Evolutionary conservation across 2,888 invertebrate species (phyloP).

Genomic region (Tetranychus piercei): DNA sequence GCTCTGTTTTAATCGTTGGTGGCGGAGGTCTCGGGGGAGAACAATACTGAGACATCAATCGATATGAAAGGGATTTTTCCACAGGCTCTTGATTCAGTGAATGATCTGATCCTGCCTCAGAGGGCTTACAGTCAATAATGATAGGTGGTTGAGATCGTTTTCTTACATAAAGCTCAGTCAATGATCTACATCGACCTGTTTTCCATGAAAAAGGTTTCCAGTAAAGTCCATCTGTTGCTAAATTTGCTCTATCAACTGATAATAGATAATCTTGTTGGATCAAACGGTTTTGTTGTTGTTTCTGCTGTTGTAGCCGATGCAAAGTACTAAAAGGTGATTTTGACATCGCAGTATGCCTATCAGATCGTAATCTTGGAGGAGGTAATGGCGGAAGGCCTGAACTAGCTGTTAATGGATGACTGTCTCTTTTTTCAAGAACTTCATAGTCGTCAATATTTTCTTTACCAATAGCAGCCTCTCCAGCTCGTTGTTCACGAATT

Average conservation of each 20-base stretch:
- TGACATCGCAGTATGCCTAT: background rate
- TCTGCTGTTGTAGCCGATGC: background rate
- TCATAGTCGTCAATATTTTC: background rate
- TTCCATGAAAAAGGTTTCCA: slow-evolving; percentile 22
- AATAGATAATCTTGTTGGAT: background rate
- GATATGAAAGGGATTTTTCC: background rate
- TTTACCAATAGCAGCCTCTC: background rate
- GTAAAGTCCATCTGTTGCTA: slow-evolving; percentile 13
- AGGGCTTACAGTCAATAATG: no score
- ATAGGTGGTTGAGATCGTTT: slow-evolving; percentile 20
- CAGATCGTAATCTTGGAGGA: background rate
- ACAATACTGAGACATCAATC: slow-evolving; percentile 9
- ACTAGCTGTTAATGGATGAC: background rate
- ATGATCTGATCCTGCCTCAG: background rate
- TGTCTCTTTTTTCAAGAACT: background rate
- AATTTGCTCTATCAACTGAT: slow-evolving; percentile 6
- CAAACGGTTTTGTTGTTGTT: background rate
- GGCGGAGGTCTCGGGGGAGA: background rate
- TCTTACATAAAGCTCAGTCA: slow-evolving; percentile 24
- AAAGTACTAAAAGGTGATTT: background rate
- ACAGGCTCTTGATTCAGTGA: background rate
- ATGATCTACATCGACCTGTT: slow-evolving; percentile 23
- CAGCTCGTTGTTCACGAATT: background rate
- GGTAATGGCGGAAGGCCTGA: background rate
- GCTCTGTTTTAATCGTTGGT: background rate